Evolutionary conservation across 2,113 vertebrate genomes (phyloP).

Genomic region (Prietella phreatophila): DNA sequence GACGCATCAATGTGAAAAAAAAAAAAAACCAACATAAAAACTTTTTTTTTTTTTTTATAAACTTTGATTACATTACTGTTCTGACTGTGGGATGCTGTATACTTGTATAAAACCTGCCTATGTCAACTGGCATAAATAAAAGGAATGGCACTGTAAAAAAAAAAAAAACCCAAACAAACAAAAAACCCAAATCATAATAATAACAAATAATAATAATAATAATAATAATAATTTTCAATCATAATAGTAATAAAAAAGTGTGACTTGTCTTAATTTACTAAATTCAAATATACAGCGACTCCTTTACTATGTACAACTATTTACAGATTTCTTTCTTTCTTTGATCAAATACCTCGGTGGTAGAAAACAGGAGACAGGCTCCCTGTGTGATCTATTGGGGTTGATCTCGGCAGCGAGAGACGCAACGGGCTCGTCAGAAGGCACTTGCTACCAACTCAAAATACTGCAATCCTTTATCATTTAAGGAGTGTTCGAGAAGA

Average conservation of each 20-base stretch:
- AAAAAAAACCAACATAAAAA: conserved; percentile 62
- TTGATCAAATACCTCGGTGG: conserved; percentile 78
- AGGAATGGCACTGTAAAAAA: conserved; percentile 84
- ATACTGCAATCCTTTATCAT: conserved; percentile 54
- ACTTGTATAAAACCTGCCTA: conserved; percentile 77
- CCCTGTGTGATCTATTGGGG: conserved; percentile 69
- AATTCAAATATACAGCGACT: conserved; percentile 99
- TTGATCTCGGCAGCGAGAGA: conserved; percentile 76
- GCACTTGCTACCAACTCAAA: conserved; percentile 92
- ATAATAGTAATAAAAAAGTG: conserved; percentile 72
- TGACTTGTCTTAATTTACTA: conserved; percentile 92
- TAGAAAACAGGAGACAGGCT: conserved; percentile 66
- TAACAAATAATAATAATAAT: conserved; percentile 48
- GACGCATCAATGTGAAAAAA: conserved; percentile 66
- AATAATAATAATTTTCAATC: conserved; percentile 61
- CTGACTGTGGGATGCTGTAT: conserved; percentile 70
- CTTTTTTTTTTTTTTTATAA: no score
- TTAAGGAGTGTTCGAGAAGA: conserved; percentile 51
- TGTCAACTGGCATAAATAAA: conserved; percentile 82
- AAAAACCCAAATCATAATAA: conserved; percentile 25
- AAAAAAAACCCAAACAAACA: conserved; percentile 62
- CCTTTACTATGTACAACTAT: conserved; percentile 98
- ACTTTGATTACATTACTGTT: conserved; percentile 72
- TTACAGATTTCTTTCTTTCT: conserved; percentile 77
- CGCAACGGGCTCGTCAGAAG: conserved; percentile 80